phyloP scores from a whole-genome alignment of 2,888 invertebrate species.

The Nasonovia ribisnigri region DNA sequence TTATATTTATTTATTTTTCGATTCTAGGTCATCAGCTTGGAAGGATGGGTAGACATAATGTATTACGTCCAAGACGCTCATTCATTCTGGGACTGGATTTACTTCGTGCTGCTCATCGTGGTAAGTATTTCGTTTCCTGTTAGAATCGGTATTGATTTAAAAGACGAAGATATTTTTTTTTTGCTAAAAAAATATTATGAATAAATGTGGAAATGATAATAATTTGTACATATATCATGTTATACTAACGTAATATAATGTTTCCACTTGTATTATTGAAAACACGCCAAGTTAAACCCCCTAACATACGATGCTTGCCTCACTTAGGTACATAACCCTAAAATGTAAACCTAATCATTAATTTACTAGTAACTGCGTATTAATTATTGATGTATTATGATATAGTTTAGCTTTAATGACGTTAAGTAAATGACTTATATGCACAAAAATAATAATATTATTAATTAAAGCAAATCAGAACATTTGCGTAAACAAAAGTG shows the following conservation, averaged over 20 bases:
- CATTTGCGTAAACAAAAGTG: background rate
- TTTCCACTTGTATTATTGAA: background rate
- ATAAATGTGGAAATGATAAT: background rate
- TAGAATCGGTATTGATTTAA: background rate
- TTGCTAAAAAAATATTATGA: background rate
- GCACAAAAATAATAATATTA: background rate
- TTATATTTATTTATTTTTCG: slow-evolving; percentile 41
- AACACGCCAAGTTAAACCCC: background rate
- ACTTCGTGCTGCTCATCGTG: slow-evolving; percentile 98
- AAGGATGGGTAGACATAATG: slow-evolving; percentile 99
- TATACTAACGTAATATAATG: background rate
- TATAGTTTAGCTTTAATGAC: background rate
- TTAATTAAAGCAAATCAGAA: background rate
- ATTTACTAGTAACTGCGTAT: background rate
- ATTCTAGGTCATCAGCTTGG: slow-evolving; percentile 94
- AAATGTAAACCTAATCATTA: background rate
- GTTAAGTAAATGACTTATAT: background rate
- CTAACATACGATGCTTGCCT: background rate
- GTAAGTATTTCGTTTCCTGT: slow-evolving; percentile 77
- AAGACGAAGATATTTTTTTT: background rate
- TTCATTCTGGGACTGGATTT: slow-evolving; percentile 99
- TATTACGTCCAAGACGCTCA: slow-evolving; percentile 99
- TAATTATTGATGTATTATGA: background rate
- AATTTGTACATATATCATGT: background rate
- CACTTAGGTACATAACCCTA: background rate